These are phyloP conservation scores for Otus sunia DNA, from an alignment of 2,113 vertebrate genomes.

Conservation along the genomic window DNA sequence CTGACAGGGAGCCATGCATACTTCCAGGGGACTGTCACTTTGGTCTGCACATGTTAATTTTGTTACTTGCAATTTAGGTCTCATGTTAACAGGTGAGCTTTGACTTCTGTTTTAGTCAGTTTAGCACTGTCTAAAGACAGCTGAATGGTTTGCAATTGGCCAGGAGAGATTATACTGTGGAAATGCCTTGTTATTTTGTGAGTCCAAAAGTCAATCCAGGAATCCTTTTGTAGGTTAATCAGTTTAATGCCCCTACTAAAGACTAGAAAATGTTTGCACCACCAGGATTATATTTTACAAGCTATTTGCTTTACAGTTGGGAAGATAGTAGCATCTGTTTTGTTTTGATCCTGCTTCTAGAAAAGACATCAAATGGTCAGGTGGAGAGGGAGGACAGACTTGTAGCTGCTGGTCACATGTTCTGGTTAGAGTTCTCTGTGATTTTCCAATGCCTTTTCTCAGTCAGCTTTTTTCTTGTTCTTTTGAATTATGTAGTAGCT, in stretches of 20 bases:
- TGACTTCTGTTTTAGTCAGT: neutral
- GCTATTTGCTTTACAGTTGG: neutral
- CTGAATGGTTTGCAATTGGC: neutral
- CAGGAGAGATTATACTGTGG: neutral
- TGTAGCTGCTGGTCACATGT: neutral
- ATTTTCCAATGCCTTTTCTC: neutral
- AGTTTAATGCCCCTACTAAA: neutral
- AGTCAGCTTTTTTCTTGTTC: neutral
- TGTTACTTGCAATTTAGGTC: neutral
- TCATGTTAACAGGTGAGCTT: neutral
- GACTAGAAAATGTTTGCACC: neutral
- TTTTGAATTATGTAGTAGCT: slow-evolving; percentile 21
- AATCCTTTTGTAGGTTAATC: neutral
- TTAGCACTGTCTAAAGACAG: neutral
- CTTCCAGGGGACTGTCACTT: neutral
- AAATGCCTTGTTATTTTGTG: neutral
- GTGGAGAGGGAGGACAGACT: neutral
- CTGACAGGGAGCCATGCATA: neutral
- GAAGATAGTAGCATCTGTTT: slow-evolving; percentile 16
- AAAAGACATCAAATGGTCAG: neutral
- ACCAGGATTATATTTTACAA: neutral
- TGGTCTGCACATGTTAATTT: neutral
- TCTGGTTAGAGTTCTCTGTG: neutral
- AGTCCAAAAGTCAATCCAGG: slow-evolving; percentile 14
- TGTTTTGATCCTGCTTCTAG: neutral